phyloP scores from a whole-genome alignment of 1,140 invertebrate genomes.

The Metaphire vulgaris region DNA sequence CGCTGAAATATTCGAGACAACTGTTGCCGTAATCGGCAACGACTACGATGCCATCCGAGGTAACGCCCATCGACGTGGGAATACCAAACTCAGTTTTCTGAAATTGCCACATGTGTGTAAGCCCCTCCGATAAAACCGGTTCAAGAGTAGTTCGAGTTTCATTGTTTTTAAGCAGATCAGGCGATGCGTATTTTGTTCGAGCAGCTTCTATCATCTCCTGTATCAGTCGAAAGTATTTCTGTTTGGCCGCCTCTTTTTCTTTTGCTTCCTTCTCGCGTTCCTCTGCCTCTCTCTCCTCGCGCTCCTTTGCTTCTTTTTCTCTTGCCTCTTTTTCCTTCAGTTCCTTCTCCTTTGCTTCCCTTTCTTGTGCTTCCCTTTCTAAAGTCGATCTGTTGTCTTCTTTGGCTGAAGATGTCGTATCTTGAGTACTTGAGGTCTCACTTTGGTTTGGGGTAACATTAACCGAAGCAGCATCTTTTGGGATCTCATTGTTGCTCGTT shows the following conservation, averaged over 20 bases:
- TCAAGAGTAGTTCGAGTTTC: constrained; percentile 1
- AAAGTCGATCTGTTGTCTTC: background rate
- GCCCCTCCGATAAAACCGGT: constrained; percentile 5
- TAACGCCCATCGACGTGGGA: constrained; percentile 21
- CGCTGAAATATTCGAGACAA: constrained; percentile 22
- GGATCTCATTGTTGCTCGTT: background rate
- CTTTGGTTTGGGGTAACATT: background rate
- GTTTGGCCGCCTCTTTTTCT: background rate
- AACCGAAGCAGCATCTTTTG: background rate
- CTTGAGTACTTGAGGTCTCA: background rate
- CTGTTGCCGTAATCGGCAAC: constrained; percentile 27
- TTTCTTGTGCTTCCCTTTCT: background rate
- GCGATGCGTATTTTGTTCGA: constrained; percentile 11
- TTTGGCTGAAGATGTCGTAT: background rate
- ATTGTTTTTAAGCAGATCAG: background rate
- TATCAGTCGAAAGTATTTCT: background rate
- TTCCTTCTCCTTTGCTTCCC: background rate
- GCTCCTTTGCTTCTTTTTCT: constrained; percentile 3
- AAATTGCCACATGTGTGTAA: background rate
- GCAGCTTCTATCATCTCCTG: background rate
- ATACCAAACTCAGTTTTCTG: constrained; percentile 25
- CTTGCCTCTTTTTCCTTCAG: background rate
- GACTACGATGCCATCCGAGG: constrained; percentile 14
- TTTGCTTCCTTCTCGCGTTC: background rate
- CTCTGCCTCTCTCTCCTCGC: background rate